Evolutionary conservation across 1,140 invertebrate species (phyloP).

Genomic region (Carcinoscorpius rotundicauda): DNA sequence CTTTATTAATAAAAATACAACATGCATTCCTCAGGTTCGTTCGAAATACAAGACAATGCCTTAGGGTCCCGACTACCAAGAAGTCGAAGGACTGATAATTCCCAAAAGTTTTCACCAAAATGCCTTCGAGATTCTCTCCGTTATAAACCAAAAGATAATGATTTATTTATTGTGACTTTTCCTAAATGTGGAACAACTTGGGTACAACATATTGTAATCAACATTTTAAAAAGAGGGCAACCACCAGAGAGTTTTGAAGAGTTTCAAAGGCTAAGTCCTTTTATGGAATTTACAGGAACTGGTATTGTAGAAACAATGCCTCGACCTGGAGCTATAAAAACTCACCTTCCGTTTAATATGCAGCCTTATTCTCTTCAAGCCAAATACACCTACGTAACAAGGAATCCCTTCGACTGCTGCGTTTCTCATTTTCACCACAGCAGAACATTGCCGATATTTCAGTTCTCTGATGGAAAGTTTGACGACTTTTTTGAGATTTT

Average conservation of each 20-base stretch:
- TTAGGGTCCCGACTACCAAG: not conserved
- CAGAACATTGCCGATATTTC: no score
- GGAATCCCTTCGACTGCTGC: no score
- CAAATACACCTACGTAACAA: slow-evolving; percentile 54
- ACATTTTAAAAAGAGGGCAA: slow-evolving; percentile 16
- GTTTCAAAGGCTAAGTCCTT: slow-evolving; percentile 10
- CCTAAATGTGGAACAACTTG: slow-evolving; percentile 24
- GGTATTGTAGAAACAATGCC: slow-evolving; percentile 17
- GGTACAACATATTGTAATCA: slow-evolving; percentile 18
- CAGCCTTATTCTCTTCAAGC: slow-evolving; percentile 33
- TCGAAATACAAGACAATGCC: no score
- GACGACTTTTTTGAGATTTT: no score
- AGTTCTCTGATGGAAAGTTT: no score
- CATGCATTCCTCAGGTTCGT: no score
- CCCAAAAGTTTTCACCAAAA: not conserved
- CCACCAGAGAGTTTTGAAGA: slow-evolving; percentile 8
- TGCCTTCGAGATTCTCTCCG: slow-evolving; percentile 3
- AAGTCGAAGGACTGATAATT: not conserved
- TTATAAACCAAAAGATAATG: slow-evolving; percentile 14
- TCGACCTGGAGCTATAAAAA: slow-evolving; percentile 14
- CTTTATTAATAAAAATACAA: no score
- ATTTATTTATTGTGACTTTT: slow-evolving; percentile 21
- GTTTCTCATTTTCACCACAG: no score
- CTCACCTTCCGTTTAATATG: slow-evolving; percentile 20
- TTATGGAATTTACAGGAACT: slow-evolving; percentile 16